These are phyloP conservation scores for Leptarthrus brevirostris DNA, from an alignment of 2,888 invertebrate species.

Conservation along the genomic window DNA sequence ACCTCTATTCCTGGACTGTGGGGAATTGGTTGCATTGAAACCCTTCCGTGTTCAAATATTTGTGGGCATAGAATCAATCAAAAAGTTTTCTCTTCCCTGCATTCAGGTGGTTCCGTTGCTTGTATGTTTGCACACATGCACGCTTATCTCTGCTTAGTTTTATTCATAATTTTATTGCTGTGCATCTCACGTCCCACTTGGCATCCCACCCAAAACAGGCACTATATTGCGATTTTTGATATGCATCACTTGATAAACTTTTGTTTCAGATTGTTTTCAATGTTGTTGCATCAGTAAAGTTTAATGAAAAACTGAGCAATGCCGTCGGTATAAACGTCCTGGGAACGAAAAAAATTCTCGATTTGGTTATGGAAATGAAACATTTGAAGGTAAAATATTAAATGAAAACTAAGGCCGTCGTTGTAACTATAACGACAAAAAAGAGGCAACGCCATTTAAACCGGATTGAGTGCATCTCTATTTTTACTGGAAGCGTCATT, in stretches of 20 bases:
- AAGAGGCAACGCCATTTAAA: not conserved
- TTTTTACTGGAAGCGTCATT: not conserved
- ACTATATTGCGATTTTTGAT: constrained; percentile 30
- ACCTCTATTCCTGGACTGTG: not conserved
- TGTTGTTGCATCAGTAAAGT: constrained; percentile 67
- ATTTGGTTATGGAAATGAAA: constrained; percentile 66
- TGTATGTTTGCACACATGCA: constrained; percentile 53
- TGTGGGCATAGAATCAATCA: constrained; percentile 49
- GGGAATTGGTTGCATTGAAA: constrained; percentile 37
- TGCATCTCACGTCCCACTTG: constrained; percentile 38
- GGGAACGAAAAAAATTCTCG: constrained; percentile 67
- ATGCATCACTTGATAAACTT: constrained; percentile 36
- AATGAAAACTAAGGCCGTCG: not conserved
- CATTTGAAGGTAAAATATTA: constrained; percentile 62
- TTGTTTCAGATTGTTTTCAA: constrained; percentile 66
- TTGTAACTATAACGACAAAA: not conserved
- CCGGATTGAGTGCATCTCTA: not conserved
- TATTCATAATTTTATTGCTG: constrained; percentile 49
- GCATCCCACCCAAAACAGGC: constrained; percentile 9
- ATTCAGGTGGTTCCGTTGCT: constrained; percentile 25
- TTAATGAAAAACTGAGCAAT: constrained; percentile 67
- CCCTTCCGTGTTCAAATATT: constrained; percentile 49
- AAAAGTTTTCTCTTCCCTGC: constrained; percentile 19
- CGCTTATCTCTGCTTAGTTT: constrained; percentile 43
- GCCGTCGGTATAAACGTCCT: constrained; percentile 67